These are phyloP conservation scores for Agelas oroides DNA, from an alignment of 37 sponge, comb jelly and placozoan genomes.

Conservation along the genomic window DNA sequence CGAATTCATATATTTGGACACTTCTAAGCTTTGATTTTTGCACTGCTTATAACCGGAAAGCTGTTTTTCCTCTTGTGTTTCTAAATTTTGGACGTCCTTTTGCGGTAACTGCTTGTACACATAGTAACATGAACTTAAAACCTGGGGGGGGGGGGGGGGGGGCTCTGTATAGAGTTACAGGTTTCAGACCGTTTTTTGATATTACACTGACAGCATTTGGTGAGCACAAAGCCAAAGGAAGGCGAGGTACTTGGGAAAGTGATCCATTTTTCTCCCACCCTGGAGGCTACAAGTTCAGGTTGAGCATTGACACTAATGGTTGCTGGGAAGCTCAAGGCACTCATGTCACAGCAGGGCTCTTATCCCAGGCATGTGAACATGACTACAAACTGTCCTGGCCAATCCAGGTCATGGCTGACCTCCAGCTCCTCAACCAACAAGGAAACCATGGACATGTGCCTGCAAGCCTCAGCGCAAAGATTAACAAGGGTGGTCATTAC, in stretches of 20 bases:
- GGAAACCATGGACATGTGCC: not conserved
- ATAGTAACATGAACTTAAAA: too few relatives aligned
- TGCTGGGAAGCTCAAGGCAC: not conserved
- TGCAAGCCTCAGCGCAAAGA: too few relatives aligned
- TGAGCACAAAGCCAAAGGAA: not conserved
- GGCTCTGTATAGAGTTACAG: too few relatives aligned
- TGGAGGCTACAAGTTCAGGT: not conserved
- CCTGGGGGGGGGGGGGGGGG: too few relatives aligned
- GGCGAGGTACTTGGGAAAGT: not conserved
- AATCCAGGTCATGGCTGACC: not conserved
- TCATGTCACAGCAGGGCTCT: not conserved
- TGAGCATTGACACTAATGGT: constrained; percentile 1
- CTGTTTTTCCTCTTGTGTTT: too few relatives aligned
- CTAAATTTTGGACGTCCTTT: too few relatives aligned
- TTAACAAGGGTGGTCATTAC: too few relatives aligned
- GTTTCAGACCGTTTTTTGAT: too few relatives aligned
- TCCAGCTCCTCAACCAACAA: not conserved
- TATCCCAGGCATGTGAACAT: not conserved
- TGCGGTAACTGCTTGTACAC: too few relatives aligned
- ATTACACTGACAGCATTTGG: not conserved
- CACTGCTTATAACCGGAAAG: too few relatives aligned
- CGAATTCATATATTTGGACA: too few relatives aligned
- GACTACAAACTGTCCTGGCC: constrained; percentile 5
- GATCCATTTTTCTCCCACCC: not conserved
- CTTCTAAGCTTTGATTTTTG: too few relatives aligned